Evolutionary conservation across 2,113 vertebrate species (phyloP), one percentile per base, ranked within the genome.

Genomic region (Ascaphus truei): DNA sequence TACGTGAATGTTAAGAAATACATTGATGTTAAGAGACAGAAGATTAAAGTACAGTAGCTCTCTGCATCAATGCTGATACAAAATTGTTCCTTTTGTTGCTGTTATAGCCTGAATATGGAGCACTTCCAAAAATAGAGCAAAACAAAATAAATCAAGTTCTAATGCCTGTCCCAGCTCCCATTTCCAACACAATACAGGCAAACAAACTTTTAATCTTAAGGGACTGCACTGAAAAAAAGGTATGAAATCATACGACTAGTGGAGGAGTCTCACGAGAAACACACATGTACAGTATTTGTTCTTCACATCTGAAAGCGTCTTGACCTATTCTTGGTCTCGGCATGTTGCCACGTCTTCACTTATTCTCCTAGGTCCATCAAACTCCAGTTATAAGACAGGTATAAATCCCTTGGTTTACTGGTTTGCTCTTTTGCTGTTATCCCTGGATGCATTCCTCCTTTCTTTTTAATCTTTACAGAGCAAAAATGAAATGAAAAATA

Each of bases 341-440:
- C 4, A 74, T 33, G 15, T 31, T 62, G 5, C 31, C 23, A 6
- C 37, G 5, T 22, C 33, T 65, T 15, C 4, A 6, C 23, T 43
- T 47, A 50, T 69, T 15, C 73, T 43, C 53, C 30, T 10, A 2
- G 11, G 34, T 43, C 66, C 74, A 50, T 43, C 72, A 75, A 73
- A 36, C 3, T 15, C 7, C 29, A 9, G 12, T 39, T 72, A 60
- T 58, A 58, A 74, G 26, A 53, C 52, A 15, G 53, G 23, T 34
- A 59, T 65, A 80, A 45, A 74, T 39, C 55, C 71, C 8, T 7
- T 41, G 41, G 16, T 72, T 26, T 58, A 45, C 27, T 12, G 66
- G 3, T 26, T 62, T 57, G 23, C 58, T 41, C 56, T 76, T 37
- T 39, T 16, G 55, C 9, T 43, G 0, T 29, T 64, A 27, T 41